Evolutionary conservation across 2,888 invertebrate species (phyloP), one percentile per base, ranked within the genome.

Genomic region (Oegoconia quadripuncta): DNA sequence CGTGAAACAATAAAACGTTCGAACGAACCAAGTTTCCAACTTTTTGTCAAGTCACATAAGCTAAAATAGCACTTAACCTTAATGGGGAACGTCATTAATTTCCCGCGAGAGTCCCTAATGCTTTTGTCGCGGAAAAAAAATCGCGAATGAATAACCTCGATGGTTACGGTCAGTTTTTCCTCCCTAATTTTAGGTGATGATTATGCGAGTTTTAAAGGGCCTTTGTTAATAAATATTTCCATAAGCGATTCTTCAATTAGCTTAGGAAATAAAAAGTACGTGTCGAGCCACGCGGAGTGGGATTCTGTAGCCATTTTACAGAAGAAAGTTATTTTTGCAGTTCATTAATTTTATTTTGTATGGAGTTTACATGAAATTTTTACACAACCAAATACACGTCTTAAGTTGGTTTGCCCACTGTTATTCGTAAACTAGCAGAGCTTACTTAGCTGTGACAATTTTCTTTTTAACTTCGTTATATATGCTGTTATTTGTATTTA

Each of bases 1-100:
- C 38, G 42, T 39, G 44, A 45, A 55, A 57, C 61, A 61, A 57
- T 54, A 69, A 68, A 59, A 57, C 57, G 54, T 61, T 62, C 43
- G 49, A 60, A 55, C 51, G 51, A 48, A 47, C 50, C 32, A 64
- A 74, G 54, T 70, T 74, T 53, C 46, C 46, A 65, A 73, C 68
- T 77, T 78, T 78, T 62, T 64, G 67, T 64, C 72, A 74, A 78
- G 77, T 77, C 74, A 77, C 70, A 76, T 74, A 67, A 74, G 64
- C 72, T 67, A 73, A 77, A 77, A 75, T 73, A 71, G 71, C 74
- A 80, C 78, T 80, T 76, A 75, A 72, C 76, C 71, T 72, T 78
- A 79, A 81, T 78, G 74, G 74, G 63, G 55, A 55, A 62, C 48
- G 64, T 66, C 74, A 75, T 78, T 77, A 79, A 77, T 75, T 74